phyloP scores from a whole-genome alignment of 2,888 invertebrate species.

The Agonopterix heracliana region DNA sequence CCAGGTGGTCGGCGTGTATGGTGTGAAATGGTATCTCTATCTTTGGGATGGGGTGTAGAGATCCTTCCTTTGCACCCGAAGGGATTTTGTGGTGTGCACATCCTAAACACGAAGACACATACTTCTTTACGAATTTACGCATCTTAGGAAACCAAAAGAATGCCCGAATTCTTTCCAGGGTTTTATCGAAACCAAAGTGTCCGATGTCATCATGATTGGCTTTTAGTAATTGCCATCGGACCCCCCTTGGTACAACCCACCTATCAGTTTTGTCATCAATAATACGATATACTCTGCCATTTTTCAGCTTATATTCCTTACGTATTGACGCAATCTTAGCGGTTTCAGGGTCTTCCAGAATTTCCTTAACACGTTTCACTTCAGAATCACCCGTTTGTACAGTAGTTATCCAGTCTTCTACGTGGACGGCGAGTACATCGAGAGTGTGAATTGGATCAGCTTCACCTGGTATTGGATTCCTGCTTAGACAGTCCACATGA shows the following conservation, averaged over 20 bases:
- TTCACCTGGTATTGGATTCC: conserved; percentile 13
- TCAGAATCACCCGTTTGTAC: conserved; percentile 13
- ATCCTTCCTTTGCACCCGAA: conserved; percentile 10
- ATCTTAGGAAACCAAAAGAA: conserved; percentile 20
- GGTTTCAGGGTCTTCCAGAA: conserved; percentile 9
- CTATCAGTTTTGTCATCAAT: conserved; percentile 6
- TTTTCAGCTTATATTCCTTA: too few species aligned
- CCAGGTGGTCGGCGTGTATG: too few species aligned
- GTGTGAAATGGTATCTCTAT: conserved; percentile 14
- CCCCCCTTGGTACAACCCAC: conserved; percentile 23
- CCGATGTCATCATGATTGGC: conserved; percentile 24
- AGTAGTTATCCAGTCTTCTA: conserved; percentile 15
- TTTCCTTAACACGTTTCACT: conserved; percentile 9
- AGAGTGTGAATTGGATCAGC: conserved; percentile 1
- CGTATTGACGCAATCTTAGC: conserved; percentile 5
- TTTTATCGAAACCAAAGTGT: conserved; percentile 22
- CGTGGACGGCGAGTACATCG: conserved; percentile 3
- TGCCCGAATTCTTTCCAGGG: conserved; percentile 11
- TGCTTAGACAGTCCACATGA: conserved; percentile 30
- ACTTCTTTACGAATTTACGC: conserved; percentile 14
- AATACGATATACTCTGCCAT: conserved; percentile 13
- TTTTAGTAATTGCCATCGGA: conserved; percentile 22
- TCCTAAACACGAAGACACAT: conserved; percentile 11
- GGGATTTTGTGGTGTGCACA: conserved; percentile 18
- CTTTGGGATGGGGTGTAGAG: conserved; percentile 15